phyloP scores from a whole-genome alignment of 2,797 vertebrate genomes.

The Rhabdomys pumilio region DNA sequence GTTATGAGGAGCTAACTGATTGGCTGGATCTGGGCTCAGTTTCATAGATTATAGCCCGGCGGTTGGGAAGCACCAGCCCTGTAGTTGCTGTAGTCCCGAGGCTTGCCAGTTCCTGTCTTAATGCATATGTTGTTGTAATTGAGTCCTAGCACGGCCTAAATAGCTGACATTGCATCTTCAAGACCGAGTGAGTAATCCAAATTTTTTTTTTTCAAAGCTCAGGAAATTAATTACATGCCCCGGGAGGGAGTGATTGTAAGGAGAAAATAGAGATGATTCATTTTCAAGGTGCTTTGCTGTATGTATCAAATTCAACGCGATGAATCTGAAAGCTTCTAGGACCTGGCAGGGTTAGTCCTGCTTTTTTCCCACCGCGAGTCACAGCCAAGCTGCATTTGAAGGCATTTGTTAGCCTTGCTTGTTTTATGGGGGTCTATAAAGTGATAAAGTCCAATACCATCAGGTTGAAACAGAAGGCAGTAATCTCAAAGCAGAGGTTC shows the following conservation, averaged over 20 bases:
- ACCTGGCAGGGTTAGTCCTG: conserved; percentile 74
- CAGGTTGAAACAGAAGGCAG: conserved; percentile 49
- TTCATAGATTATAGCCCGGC: conserved; percentile 90
- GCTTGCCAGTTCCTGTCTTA: conserved; percentile 89
- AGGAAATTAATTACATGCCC: conserved; percentile 83
- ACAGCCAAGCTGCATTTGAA: conserved; percentile 55
- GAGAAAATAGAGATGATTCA: conserved; percentile 80
- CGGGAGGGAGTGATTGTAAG: conserved; percentile 83
- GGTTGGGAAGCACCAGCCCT: conserved; percentile 87
- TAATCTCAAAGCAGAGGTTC: conserved; percentile 39
- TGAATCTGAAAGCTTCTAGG: conserved; percentile 70
- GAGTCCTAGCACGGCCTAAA: conserved; percentile 87
- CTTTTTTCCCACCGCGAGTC: conserved; percentile 47
- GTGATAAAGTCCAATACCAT: conserved; percentile 38
- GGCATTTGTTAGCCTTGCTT: not conserved
- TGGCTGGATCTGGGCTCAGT: conserved; percentile 88
- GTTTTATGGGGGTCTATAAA: conserved; percentile 67
- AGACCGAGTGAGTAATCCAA: conserved; percentile 90
- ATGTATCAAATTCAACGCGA: conserved; percentile 74
- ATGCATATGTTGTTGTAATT: conserved; percentile 84
- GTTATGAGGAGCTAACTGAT: conserved; percentile 89
- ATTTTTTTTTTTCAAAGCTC: conserved; percentile 81
- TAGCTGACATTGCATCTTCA: conserved; percentile 89
- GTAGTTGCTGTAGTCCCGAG: conserved; percentile 88
- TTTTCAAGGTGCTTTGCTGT: conserved; percentile 76